Percentiles rank a stretch among this genome's conserved stretches.
phyloP scores from a whole-genome alignment of 2,888 invertebrate genomes.

The Congeria kusceri region DNA sequence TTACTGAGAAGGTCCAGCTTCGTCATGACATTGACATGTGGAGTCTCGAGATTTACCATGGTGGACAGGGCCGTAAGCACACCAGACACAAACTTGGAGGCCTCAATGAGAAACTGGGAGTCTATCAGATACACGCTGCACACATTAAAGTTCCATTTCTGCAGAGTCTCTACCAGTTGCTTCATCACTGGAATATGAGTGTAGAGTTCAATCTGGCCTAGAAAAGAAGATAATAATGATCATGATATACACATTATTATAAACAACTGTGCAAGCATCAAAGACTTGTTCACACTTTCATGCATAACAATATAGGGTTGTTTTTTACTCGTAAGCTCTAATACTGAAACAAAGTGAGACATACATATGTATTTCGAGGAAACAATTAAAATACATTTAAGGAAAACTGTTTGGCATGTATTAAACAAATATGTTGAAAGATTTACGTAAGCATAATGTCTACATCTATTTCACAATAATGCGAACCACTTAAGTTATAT shows the following conservation, averaged over 20 bases:
- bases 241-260: neutral
- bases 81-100: conserved; percentile 97
- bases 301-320: too few species aligned
- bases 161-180: conserved; percentile 91
- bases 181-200: conserved; percentile 96
- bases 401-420: too few species aligned
- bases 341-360: too few species aligned
- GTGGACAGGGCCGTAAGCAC: conserved; percentile 98
- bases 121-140: conserved; percentile 97
- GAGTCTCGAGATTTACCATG: conserved; percentile 97
- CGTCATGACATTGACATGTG: conserved; percentile 96
- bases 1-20: conserved; percentile 97
- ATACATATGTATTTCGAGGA: too few species aligned
- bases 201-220: conserved; percentile 97
- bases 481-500: too few species aligned
- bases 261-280: too few species aligned
- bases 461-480: too few species aligned
- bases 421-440: too few species aligned
- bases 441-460: too few species aligned
- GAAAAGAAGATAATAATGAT: conserved; percentile 6
- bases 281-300: too few species aligned
- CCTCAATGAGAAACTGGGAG: conserved; percentile 98
- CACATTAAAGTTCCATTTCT: conserved; percentile 94
- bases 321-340: too few species aligned
- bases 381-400: too few species aligned